Conservation (phyloP, 2,888 invertebrate genomes). For the Trichopoda pennipes region DNA sequence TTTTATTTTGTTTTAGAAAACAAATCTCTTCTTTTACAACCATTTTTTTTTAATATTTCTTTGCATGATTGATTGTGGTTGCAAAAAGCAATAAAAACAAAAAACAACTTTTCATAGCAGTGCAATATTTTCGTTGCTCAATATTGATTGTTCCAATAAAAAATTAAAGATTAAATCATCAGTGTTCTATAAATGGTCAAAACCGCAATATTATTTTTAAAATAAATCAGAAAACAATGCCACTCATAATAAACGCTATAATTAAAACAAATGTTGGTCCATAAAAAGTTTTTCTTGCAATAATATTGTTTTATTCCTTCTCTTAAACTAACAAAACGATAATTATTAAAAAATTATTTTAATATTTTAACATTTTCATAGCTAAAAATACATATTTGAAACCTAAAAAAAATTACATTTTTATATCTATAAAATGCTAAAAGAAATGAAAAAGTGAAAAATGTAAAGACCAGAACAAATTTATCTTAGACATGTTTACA, state of each 20-base stretch:
- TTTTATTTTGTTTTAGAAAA: no score
- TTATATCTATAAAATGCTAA: not conserved
- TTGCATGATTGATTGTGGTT: not conserved
- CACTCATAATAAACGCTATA: constrained; percentile 23
- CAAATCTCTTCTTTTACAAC: no score
- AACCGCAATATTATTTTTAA: constrained; percentile 60
- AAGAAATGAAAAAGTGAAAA: not conserved
- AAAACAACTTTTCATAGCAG: not conserved
- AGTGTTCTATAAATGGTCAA: constrained; percentile 58
- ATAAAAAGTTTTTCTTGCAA: constrained; percentile 51
- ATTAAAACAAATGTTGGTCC: constrained; percentile 23
- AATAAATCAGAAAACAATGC: constrained; percentile 34
- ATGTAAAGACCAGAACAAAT: not conserved
- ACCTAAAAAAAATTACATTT: not conserved
- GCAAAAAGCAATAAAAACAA: not conserved
- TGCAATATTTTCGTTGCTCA: not conserved
- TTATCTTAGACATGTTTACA: constrained; percentile 24
- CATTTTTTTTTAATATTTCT: not conserved
- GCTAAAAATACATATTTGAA: not conserved
- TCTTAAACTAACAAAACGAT: not conserved
- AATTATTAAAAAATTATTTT: not conserved
- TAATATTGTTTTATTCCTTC: constrained; percentile 14
- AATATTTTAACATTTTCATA: not conserved
- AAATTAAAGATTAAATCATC: constrained; percentile 36
- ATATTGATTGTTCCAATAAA: constrained; percentile 2